These are phyloP conservation scores for Acanthosoma haemorrhoidale DNA, from an alignment of 2,888 invertebrate species.

Conservation along the genomic window DNA sequence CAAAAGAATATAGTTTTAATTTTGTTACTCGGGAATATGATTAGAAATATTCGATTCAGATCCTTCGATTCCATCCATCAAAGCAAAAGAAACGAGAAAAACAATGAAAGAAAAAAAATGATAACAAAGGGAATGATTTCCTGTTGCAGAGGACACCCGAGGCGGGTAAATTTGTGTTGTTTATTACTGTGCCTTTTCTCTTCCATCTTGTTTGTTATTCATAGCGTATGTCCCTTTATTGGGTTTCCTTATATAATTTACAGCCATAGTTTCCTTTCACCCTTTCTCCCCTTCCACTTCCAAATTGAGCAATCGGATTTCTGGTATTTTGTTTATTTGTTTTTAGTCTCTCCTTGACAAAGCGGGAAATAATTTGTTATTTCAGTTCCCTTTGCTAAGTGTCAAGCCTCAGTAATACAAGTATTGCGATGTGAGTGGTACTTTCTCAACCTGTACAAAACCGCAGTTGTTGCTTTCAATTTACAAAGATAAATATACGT, in stretches of 20 bases:
- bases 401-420: too few species aligned
- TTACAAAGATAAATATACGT: too few species aligned
- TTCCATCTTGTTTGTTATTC: constrained; percentile 15
- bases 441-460: too few species aligned
- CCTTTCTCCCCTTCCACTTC: constrained; percentile 8
- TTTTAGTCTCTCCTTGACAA: background rate
- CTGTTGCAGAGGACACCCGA: background rate
- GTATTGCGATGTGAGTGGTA: too few species aligned
- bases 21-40: too few species aligned
- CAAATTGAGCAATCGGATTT: constrained; percentile 9
- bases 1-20: too few species aligned
- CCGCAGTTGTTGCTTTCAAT: too few species aligned
- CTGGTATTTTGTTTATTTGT: constrained; percentile 7
- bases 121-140: background rate
- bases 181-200: constrained; percentile 6
- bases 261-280: background rate
- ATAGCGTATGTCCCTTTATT: constrained; percentile 18
- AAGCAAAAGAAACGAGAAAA: background rate
- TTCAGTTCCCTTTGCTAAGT: too few species aligned
- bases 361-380: too few species aligned
- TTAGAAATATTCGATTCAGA: too few species aligned
- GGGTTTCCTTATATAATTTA: constrained; percentile 20
- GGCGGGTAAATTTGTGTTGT: constrained; percentile 10
- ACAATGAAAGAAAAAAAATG: background rate
- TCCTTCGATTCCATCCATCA: too few species aligned